Evolutionary conservation across 2,113 vertebrate species (phyloP).

Genomic region (Nettapus auritus): DNA sequence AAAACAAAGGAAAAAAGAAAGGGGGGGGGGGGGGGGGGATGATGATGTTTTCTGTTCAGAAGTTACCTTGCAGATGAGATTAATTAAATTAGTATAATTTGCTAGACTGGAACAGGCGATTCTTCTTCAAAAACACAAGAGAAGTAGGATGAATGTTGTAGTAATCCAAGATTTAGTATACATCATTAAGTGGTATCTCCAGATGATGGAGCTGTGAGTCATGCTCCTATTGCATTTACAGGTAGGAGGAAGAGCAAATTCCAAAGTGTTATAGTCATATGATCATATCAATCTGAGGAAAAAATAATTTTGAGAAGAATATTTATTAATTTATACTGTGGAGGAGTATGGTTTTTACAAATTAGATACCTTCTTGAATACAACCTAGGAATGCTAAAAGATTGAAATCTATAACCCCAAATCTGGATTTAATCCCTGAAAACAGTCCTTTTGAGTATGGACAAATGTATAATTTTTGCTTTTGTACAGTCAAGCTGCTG

Average conservation of each 20-base stretch:
- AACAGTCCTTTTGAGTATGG: background rate
- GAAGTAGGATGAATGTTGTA: background rate
- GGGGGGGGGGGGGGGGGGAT: too few relatives aligned
- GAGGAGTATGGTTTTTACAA: background rate
- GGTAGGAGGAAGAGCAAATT: slow-evolving; percentile 46
- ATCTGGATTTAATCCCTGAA: background rate
- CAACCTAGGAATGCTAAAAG: background rate
- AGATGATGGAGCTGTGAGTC: slow-evolving; percentile 27
- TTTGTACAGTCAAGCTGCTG: background rate
- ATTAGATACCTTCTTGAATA: background rate
- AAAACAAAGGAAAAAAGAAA: background rate
- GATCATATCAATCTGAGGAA: background rate
- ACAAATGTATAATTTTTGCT: background rate
- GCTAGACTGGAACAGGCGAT: background rate
- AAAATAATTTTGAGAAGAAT: background rate
- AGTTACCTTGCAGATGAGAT: background rate
- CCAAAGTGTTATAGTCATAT: background rate
- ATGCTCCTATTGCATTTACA: slow-evolving; percentile 34
- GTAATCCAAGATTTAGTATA: background rate
- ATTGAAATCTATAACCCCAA: background rate
- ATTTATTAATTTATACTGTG: background rate
- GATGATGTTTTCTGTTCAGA: background rate
- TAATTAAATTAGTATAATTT: background rate
- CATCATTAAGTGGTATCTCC: background rate
- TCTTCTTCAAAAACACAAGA: background rate